Evolutionary conservation across 2,113 vertebrate species (phyloP).

Genomic region (Forbesichthys agassizii): DNA sequence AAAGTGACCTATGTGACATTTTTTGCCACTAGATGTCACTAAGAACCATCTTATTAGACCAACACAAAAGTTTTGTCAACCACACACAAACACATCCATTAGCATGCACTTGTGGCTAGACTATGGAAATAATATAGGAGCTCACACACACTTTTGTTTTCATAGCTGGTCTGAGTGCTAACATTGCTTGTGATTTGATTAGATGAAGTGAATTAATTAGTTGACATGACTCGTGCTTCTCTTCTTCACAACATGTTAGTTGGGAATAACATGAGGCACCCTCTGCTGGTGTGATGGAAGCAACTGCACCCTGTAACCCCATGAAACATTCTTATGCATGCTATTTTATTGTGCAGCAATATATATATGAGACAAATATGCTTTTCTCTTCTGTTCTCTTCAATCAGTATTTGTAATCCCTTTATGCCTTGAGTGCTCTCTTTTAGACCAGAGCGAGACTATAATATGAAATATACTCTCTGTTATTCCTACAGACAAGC

Average conservation of each 20-base stretch:
- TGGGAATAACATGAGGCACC: conserved; percentile 34
- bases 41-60: too few species aligned
- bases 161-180: too few species aligned
- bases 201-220: conserved; percentile 20
- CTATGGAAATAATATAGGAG: too few species aligned
- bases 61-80: too few species aligned
- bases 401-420: neutral
- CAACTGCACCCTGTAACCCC: conserved; percentile 27
- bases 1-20: too few species aligned
- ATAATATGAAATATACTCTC: neutral
- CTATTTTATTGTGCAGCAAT: conserved; percentile 2
- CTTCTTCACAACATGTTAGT: conserved; percentile 39
- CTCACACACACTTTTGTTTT: too few species aligned
- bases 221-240: conserved; percentile 36
- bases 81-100: too few species aligned
- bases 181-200: conserved; percentile 20
- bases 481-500: conserved; percentile 28
- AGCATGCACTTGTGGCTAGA: too few species aligned
- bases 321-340: conserved; percentile 30
- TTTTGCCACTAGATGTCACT: too few species aligned
- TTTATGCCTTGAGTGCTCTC: neutral
- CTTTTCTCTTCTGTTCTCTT: conserved; percentile 10
- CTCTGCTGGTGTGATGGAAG: conserved; percentile 41
- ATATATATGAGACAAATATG: conserved; percentile 13
- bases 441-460: neutral